phyloP scores from a whole-genome alignment of 2,797 vertebrate species.

The Siniperca undulata region DNA sequence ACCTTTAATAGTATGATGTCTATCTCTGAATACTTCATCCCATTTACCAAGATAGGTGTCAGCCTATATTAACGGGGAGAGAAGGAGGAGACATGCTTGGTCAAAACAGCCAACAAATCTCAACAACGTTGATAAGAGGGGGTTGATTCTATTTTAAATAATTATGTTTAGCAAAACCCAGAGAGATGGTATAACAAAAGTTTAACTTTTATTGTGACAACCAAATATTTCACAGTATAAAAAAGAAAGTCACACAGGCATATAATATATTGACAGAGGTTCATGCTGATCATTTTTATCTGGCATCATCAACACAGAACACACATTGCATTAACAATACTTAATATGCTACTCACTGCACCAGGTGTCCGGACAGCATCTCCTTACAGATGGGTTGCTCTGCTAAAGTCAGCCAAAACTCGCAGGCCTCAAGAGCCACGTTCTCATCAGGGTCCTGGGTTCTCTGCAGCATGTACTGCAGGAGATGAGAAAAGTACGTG shows the following conservation, averaged over 20 bases:
- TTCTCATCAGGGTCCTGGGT: conserved; percentile 97
- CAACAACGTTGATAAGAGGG: neutral
- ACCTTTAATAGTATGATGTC: conserved; percentile 98
- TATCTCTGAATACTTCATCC: conserved; percentile 98
- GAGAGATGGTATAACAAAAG: neutral
- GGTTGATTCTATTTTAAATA: neutral
- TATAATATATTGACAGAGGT: neutral
- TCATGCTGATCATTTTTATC: neutral
- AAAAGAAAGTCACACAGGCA: neutral
- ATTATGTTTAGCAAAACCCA: neutral
- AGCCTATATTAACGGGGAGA: conserved; percentile 78
- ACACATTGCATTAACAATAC: neutral
- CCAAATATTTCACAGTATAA: neutral
- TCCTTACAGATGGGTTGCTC: conserved; percentile 98
- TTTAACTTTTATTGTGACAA: neutral
- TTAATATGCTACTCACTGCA: conserved; percentile 89
- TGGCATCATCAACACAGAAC: neutral
- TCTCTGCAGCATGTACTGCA: conserved; percentile 96
- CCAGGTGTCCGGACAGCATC: conserved; percentile 91
- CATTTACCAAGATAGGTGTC: conserved; percentile 94
- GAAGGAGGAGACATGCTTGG: neutral
- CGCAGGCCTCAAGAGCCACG: conserved; percentile 94
- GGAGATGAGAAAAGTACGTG: rapidly evolving
- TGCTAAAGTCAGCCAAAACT: conserved; percentile 96
- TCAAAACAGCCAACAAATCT: neutral